A percentile compares a stretch with the other conserved stretches of the same genome.
phyloP scores from a whole-genome alignment of 2,888 invertebrate genomes.

The Nematopogon swammerdamellus region DNA sequence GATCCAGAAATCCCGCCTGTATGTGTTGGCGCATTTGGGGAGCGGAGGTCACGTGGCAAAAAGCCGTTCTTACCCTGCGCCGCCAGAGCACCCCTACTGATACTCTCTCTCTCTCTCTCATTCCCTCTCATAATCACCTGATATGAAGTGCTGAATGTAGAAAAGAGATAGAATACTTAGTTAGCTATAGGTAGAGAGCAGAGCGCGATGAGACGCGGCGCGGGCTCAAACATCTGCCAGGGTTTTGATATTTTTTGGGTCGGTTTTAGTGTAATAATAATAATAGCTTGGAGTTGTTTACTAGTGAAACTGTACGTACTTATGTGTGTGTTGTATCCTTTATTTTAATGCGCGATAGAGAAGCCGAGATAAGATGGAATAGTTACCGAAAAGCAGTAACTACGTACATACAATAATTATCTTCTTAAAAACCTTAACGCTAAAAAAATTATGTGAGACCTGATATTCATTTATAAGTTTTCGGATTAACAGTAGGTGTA shows the following conservation, averaged over 20 bases:
- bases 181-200: conserved; percentile 19
- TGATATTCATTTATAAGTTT: too few relatives aligned
- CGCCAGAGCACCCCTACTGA: conserved; percentile 33
- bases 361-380: too few relatives aligned
- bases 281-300: conserved; percentile 18
- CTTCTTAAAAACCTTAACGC: too few relatives aligned
- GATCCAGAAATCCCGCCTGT: conserved; percentile 30
- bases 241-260: conserved; percentile 34
- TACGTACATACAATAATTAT: too few relatives aligned
- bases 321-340: too few relatives aligned
- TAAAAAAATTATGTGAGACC: too few relatives aligned
- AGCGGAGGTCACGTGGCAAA: conserved; percentile 36
- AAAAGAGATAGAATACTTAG: conserved; percentile 17
- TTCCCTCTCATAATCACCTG: too few relatives aligned
- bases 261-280: conserved; percentile 28
- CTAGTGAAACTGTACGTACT: neutral
- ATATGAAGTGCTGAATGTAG: conserved; percentile 2
- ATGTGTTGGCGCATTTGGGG: conserved; percentile 26
- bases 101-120: conserved; percentile 19
- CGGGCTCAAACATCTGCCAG: conserved; percentile 47
- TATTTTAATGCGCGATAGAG: too few relatives aligned
- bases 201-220: too few relatives aligned
- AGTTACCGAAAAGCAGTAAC: too few relatives aligned
- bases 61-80: conserved; percentile 5
- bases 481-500: too few relatives aligned